phyloP scores from a whole-genome alignment of 2,113 vertebrate genomes.

The Mus pahari region DNA sequence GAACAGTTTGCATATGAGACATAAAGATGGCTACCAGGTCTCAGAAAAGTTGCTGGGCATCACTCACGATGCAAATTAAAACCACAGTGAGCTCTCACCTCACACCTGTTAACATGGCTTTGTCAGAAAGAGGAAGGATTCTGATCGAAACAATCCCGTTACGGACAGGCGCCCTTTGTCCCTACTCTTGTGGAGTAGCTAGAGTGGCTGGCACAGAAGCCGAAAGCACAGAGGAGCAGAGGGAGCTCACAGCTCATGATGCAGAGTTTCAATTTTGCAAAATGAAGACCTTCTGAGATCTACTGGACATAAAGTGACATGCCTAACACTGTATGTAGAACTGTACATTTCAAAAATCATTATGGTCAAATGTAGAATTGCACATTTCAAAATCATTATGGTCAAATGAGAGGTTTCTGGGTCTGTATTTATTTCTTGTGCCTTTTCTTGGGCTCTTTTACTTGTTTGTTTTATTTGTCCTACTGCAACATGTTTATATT shows the following conservation, averaged over 20 bases:
- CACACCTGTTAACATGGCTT: not conserved
- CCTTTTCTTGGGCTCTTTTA: not conserved
- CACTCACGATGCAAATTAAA: slow-evolving; percentile 24
- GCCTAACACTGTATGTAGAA: not conserved
- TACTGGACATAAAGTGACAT: not conserved
- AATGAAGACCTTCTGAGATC: not conserved
- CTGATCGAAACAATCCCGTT: not conserved
- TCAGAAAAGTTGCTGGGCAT: not conserved
- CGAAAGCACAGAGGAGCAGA: not conserved
- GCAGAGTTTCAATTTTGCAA: slow-evolving; percentile 27
- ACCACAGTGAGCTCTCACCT: not conserved
- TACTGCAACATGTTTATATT: not conserved
- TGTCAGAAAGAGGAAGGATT: not conserved
- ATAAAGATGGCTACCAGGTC: not conserved
- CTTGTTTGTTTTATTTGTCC: not conserved
- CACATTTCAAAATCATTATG: not conserved
- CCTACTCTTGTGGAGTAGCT: not conserved
- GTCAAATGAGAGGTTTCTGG: not conserved
- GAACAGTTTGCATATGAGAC: not conserved
- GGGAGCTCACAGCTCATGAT: not conserved
- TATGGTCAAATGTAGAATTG: not conserved
- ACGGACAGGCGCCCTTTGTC: not conserved
- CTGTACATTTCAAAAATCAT: not conserved
- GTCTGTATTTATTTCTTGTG: not conserved
- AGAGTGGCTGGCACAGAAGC: not conserved